Base-by-base conservation (phyloP, 2,797 vertebrate genomes). In the Limnodromus scolopaceus region DNA sequence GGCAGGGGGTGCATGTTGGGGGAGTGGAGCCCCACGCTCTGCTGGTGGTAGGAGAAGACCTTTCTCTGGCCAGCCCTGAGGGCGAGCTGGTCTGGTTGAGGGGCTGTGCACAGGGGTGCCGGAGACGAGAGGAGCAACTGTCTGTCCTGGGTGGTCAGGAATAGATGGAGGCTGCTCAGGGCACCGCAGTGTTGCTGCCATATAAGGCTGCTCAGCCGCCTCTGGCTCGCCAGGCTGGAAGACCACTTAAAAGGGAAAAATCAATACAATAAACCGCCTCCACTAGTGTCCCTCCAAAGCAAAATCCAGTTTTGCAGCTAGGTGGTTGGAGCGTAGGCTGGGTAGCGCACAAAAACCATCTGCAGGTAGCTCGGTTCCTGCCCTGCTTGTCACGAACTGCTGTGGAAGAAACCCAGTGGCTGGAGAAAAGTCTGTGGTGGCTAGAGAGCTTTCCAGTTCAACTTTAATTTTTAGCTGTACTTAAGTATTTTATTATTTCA, bases 171-270 rank as follows among this genome's bases (percentile, higher is more conserved):
- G 38, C 63, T 92, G 87, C 91, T 91, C 19, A 3, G 55, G 71
- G 72, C 79, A 32, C 60, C 2, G 11, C 53, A 72, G 86, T 51
- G 74, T 74, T 18, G 45, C 84, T 87, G 93, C 96, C 92, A 84
- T 94, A 95, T 94, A 89, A 89, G 92, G 94, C 90, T 93, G 61
- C 84, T 88, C 68, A 64, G 94, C 87, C 13, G 69, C 61, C 45
- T 49, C 20, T 2, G 75, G 83, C 71, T 63, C 3, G 2, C 38
- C 5, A 3, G 39, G 13, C 84, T 80, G 80, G 69, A 81, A 79
- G 90, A 72, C 83, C 77, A 48, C 74, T 91, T 81, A 61, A 76
- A 93, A 88, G 82, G 80, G 66, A 71, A 88, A 88, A 75, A 93
- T 69, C 63, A 51, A 6, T 61, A 36, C 51, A 55, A 38, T 24